phyloP scores from a whole-genome alignment of 2,797 vertebrate species.

The Rhinichthys osculus region DNA sequence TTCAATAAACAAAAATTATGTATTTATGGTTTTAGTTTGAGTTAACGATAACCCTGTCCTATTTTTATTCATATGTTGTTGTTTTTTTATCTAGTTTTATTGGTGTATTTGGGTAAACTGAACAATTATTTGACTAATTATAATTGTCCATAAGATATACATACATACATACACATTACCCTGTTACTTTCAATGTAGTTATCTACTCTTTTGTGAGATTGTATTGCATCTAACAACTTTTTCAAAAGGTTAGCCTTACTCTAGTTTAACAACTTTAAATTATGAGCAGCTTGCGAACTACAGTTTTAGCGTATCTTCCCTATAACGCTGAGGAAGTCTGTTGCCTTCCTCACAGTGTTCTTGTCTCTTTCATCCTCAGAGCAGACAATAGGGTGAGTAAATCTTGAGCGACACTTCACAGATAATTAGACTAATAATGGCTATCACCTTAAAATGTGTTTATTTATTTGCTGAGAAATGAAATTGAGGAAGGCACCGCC shows the following conservation, averaged over 20 bases:
- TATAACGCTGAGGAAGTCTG: not conserved
- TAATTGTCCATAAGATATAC: not conserved
- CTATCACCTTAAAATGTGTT: constrained; percentile 29
- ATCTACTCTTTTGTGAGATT: not conserved
- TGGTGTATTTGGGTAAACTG: not conserved
- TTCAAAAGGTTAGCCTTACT: constrained; percentile 3
- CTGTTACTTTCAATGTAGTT: not conserved
- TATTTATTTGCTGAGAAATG: constrained; percentile 13
- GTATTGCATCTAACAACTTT: not conserved
- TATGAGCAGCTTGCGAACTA: not conserved
- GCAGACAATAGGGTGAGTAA: constrained; percentile 23
- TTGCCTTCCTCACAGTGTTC: constrained; percentile 13
- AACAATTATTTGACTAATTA: not conserved
- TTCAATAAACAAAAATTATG: not conserved
- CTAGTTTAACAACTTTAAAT: constrained; percentile 5
- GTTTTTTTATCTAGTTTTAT: not conserved
- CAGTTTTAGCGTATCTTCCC: not conserved
- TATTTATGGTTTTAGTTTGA: not conserved
- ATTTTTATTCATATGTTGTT: not conserved
- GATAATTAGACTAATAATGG: constrained; percentile 46
- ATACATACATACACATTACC: not conserved
- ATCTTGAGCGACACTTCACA: constrained; percentile 33
- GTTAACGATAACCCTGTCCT: not conserved
- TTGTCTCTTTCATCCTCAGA: constrained; percentile 29
- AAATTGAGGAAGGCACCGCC: constrained; percentile 5